Evolutionary conservation across 2,113 vertebrate species (phyloP), one percentile per base, ranked within the genome.

Genomic region (Caranx melampygus): DNA sequence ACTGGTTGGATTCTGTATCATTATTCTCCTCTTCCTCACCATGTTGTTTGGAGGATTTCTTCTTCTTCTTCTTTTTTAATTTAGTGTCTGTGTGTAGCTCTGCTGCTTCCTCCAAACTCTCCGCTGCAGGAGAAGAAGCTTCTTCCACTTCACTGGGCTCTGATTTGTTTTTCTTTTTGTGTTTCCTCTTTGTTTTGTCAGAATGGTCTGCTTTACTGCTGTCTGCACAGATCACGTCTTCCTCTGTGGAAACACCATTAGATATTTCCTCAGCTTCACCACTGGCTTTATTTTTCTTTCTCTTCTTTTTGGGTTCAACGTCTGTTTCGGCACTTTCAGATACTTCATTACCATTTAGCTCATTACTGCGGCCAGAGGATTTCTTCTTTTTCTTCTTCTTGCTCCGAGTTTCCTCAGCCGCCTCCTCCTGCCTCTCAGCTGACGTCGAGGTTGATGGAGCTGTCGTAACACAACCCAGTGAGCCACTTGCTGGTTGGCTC

Each of bases 31-130:
- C 34, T 68, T 75, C 61, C 37, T 76, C 74, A 55, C 20, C 40
- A 3, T 31, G 37, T 13, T 12, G 18, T 68, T 83, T 62, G 13
- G 81, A 81, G 11, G 83, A 88, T 54, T 90, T 92, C 74, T 81
- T 90, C 31, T 79, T 90, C 68, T 77, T 88, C 54, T 75, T 92
- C 70, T 74, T 89, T 16, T 79, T 84, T 11, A 21, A 51, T 47
- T 60, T 58, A 26, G 7, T 6, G 26, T 79, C 76, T 18, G 73
- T 4, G 15, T 61, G 59, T 63, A 45, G 11, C 54, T 66, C 64
- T 3, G 72, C 51, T 0, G 59, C 42, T 10, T 64, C 71, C 13
- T 76, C 75, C n/a, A 14, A n/a, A 31, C 37, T 62, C 33, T 75
- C 75, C 33, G 55, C 67, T 61, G 64, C 66, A 37, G 76, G 1